Conservation (phyloP, 2,888 invertebrate genomes). For the Hirtodrosophila trivittata region DNA sequence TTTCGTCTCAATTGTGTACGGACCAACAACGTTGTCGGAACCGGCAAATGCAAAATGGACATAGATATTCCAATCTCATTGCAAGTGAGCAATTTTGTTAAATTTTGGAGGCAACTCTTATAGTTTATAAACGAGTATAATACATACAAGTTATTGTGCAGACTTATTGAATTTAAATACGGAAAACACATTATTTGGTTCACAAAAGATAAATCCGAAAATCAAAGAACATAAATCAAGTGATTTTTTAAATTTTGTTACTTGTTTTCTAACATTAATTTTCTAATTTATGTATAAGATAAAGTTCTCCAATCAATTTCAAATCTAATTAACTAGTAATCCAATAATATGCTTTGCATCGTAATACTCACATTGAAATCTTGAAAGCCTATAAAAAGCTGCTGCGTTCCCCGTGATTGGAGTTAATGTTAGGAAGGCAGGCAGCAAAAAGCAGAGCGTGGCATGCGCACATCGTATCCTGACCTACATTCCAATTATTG, state of each 20-base stretch:
- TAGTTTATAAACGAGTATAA: neutral
- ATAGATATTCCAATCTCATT: slow-evolving; percentile 24
- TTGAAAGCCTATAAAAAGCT: slow-evolving; percentile 28
- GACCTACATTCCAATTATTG: slow-evolving; percentile 75
- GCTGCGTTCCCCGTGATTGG: slow-evolving; percentile 20
- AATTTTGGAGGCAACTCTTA: slow-evolving; percentile 5
- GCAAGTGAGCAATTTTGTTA: slow-evolving; percentile 39
- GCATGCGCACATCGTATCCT: slow-evolving; percentile 68
- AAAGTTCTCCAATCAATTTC: too few species aligned
- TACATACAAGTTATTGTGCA: neutral
- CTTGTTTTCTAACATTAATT: too few species aligned
- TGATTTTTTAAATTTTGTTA: too few species aligned
- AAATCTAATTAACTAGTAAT: slow-evolving; percentile 9
- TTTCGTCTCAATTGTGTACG: slow-evolving; percentile 55
- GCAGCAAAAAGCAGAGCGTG: slow-evolving; percentile 18
- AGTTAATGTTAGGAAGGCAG: slow-evolving; percentile 8
- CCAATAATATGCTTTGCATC: slow-evolving; percentile 13
- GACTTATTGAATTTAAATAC: neutral
- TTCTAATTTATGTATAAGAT: too few species aligned
- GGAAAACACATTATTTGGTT: too few species aligned
- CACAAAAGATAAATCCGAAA: too few species aligned
- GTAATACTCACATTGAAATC: slow-evolving; percentile 13
- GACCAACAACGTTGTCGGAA: slow-evolving; percentile 53
- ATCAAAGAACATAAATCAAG: too few species aligned
- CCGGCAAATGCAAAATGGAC: slow-evolving; percentile 49